Evolutionary conservation across 2,113 vertebrate genomes (phyloP).

Genomic region (Martes martes): DNA sequence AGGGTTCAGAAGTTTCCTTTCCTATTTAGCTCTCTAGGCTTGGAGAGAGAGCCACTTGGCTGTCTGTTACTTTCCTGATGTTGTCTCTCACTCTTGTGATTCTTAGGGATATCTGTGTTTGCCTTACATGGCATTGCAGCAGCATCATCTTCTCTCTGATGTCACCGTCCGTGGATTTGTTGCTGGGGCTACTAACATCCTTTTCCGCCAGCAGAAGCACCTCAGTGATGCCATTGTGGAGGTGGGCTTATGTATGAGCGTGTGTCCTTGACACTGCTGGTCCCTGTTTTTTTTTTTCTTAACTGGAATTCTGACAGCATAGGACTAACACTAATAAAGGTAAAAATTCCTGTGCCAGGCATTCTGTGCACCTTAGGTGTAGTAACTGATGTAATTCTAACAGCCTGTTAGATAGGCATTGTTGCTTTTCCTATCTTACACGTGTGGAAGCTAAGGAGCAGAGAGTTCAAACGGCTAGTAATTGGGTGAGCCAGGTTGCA

Average conservation of each 20-base stretch:
- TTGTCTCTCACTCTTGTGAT: neutral
- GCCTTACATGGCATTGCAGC: slow-evolving; percentile 98
- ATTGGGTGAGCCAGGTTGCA: neutral
- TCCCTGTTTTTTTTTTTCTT: neutral
- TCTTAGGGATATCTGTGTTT: slow-evolving; percentile 94
- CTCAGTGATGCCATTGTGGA: slow-evolving; percentile 96
- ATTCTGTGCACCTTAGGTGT: neutral
- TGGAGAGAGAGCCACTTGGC: neutral
- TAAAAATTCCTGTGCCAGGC: neutral
- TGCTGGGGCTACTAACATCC: slow-evolving; percentile 96
- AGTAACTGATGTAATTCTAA: neutral
- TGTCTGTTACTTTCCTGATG: neutral
- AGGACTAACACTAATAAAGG: neutral
- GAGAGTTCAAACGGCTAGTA: neutral
- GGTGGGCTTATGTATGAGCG: slow-evolving; percentile 77
- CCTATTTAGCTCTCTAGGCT: neutral
- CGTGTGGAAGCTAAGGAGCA: neutral
- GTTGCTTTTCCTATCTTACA: neutral
- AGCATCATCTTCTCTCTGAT: slow-evolving; percentile 97
- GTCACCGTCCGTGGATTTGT: slow-evolving; percentile 94
- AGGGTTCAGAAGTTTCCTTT: neutral
- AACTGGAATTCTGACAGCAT: neutral
- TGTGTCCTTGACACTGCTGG: neutral
- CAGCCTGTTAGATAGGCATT: neutral
- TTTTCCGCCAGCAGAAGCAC: slow-evolving; percentile 97